Percentiles rank a stretch among this genome's conserved stretches.
Evolutionary conservation across 2,113 vertebrate genomes (phyloP).

Genomic region (Ammodytes marinus): DNA sequence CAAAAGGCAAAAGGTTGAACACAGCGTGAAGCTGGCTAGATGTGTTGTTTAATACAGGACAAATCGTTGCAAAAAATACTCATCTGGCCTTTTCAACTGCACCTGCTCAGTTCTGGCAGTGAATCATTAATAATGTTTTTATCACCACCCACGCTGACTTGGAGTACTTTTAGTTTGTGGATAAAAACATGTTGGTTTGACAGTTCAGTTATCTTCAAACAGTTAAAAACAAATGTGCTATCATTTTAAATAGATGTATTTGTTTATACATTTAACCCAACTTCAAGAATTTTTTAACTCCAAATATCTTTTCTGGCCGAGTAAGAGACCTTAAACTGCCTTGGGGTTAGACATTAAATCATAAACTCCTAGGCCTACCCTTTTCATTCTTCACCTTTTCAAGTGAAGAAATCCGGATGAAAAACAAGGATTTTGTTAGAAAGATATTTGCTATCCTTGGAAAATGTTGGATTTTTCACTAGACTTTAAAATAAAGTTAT

Average conservation of each 20-base stretch:
- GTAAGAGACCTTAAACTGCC: neutral
- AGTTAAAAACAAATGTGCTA: too few relatives aligned
- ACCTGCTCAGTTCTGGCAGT: slow-evolving; percentile 49
- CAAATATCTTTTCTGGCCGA: neutral
- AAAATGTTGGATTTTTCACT: neutral
- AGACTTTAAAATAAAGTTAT: neutral
- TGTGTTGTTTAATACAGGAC: slow-evolving; percentile 47
- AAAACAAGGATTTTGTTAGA: neutral
- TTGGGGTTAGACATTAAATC: neutral
- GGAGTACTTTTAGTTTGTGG: neutral
- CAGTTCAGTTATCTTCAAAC: slow-evolving; percentile 7
- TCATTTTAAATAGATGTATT: too few relatives aligned
- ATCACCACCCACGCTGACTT: slow-evolving; percentile 15
- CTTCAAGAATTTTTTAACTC: neutral
- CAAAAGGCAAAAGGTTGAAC: slow-evolving; percentile 63
- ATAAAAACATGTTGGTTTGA: slow-evolving; percentile 6
- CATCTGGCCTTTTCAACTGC: slow-evolving; percentile 54
- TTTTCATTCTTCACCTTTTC: neutral
- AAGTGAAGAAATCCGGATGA: slow-evolving; percentile 24
- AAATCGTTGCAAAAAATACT: slow-evolving; percentile 46
- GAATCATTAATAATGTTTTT: slow-evolving; percentile 31
- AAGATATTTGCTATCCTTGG: neutral
- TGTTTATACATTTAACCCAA: neutral
- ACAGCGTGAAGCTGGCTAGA: slow-evolving; percentile 38
- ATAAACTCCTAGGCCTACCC: neutral